These are phyloP conservation scores for Leiothrix lutea DNA, from an alignment of 2,113 vertebrate species.

Conservation along the genomic window DNA sequence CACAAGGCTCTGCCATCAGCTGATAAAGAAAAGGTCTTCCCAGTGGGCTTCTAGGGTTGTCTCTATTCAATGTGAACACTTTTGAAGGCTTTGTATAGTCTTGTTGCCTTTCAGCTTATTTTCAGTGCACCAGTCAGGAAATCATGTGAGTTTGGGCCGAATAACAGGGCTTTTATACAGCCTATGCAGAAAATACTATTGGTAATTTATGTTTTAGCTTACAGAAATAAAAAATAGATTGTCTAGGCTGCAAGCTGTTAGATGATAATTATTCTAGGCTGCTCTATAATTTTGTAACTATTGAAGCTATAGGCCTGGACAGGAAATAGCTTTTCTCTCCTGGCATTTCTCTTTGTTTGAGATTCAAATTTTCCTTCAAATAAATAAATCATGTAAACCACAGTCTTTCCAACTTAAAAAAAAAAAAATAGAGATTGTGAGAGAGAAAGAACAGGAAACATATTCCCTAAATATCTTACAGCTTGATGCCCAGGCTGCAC, in stretches of 20 bases:
- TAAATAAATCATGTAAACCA: neutral
- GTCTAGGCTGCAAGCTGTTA: neutral
- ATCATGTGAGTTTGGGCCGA: neutral
- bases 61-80: neutral
- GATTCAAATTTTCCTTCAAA: neutral
- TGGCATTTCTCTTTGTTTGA: neutral
- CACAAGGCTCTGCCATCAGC: neutral
- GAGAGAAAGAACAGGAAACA: neutral
- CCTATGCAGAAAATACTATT: neutral
- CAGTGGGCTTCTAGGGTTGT: neutral
- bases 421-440: neutral
- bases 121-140: neutral
- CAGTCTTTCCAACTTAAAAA: neutral
- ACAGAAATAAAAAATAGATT: neutral
- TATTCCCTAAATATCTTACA: neutral
- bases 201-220: constrained; percentile 8
- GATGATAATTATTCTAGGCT: neutral
- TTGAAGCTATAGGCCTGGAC: neutral
- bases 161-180: neutral
- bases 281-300: neutral
- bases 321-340: neutral
- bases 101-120: neutral
- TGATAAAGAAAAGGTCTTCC: neutral
- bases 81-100: neutral
- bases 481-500: neutral